phyloP scores from a whole-genome alignment of 2,113 vertebrate species.

The Pelobates fuscus region DNA sequence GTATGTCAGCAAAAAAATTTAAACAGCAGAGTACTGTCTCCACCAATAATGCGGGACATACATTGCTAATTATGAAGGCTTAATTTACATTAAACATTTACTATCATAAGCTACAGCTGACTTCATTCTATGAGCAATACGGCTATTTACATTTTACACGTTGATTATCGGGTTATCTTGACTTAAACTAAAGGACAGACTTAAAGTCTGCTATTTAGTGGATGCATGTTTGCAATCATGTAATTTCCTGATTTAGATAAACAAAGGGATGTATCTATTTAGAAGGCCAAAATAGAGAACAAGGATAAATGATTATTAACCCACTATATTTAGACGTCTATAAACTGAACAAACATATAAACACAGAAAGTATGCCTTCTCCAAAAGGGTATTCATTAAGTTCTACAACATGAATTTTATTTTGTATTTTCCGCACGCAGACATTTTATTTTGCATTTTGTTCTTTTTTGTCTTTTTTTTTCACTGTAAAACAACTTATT shows the following conservation, averaged over 20 bases:
- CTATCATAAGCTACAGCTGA: conserved; percentile 3
- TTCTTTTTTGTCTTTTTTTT: too few relatives aligned
- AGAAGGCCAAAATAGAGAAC: conserved; percentile 2
- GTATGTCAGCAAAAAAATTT: not conserved
- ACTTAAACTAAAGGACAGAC: not conserved
- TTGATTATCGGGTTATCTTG: conserved; percentile 5
- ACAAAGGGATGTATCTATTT: conserved; percentile 36
- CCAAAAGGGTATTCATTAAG: not conserved
- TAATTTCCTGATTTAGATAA: conserved; percentile 34
- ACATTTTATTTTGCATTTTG: too few relatives aligned
- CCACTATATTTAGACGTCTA: not conserved
- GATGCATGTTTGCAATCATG: conserved; percentile 27
- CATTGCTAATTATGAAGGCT: conserved; percentile 1
- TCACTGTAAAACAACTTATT: too few relatives aligned
- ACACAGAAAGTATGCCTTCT: not conserved
- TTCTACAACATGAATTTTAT: too few relatives aligned
- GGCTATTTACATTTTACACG: not conserved
- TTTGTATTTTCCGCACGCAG: too few relatives aligned
- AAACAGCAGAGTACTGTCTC: not conserved
- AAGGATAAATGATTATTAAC: conserved; percentile 15
- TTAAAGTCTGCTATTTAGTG: not conserved
- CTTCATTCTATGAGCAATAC: not conserved
- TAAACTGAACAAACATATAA: not conserved
- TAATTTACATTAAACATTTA: conserved; percentile 10
- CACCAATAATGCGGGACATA: not conserved